Conservation (phyloP, 2,797 vertebrate species). For the Jordanella pulchra region DNA sequence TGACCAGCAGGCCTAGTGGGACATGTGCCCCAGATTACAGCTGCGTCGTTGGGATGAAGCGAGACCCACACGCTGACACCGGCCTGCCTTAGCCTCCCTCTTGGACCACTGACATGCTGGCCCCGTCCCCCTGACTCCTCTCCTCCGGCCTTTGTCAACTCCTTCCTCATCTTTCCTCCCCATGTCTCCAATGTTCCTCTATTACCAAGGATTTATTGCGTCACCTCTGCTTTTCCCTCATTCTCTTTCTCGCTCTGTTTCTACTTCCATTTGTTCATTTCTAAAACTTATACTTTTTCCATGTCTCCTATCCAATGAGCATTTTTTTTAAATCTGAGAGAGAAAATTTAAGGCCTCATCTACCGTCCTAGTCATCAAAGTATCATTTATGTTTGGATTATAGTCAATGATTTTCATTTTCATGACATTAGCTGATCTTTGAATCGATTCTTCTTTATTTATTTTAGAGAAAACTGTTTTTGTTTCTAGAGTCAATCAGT, state of each 20-base stretch:
- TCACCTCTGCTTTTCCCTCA: not conserved
- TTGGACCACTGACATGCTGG: conserved; percentile 22
- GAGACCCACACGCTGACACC: conserved; percentile 7
- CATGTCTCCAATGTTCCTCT: conserved; percentile 5
- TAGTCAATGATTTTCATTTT: not conserved
- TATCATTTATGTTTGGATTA: not conserved
- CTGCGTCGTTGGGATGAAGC: conserved; percentile 37
- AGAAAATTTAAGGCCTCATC: not conserved
- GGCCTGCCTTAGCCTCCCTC: conserved; percentile 4
- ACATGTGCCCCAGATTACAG: conserved; percentile 62
- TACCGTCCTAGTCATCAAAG: not conserved
- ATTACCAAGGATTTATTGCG: conserved; percentile 13
- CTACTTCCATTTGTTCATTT: not conserved
- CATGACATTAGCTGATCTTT: not conserved
- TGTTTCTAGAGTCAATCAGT: not conserved
- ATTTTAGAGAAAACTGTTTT: not conserved
- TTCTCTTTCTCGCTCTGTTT: not conserved
- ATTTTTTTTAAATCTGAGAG: not conserved
- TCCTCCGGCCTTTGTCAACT: conserved; percentile 21
- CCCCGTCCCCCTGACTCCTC: conserved; percentile 10
- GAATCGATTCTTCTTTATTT: not conserved
- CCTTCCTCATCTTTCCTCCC: conserved; percentile 17
- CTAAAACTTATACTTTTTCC: not conserved
- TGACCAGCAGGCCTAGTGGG: conserved; percentile 50
- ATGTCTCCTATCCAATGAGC: not conserved